These are phyloP conservation scores for Gibbula magus DNA, from an alignment of 2,888 invertebrate species.

Conservation along the genomic window DNA sequence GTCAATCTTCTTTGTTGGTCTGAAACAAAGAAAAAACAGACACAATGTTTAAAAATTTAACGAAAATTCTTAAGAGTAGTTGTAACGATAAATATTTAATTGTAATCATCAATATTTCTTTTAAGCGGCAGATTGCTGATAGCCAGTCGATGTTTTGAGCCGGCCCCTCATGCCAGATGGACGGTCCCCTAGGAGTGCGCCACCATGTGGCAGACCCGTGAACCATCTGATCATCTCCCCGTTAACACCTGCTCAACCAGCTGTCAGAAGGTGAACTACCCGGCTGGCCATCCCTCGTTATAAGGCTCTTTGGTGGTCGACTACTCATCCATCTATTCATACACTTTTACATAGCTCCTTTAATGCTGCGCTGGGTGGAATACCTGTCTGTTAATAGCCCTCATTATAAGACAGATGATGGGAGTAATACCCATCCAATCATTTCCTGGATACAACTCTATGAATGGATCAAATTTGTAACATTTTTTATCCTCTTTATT, in stretches of 20 bases:
- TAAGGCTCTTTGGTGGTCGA: no score
- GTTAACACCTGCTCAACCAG: constrained; percentile 7
- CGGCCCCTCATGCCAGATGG: background rate
- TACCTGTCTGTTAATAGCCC: no score
- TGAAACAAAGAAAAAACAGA: background rate
- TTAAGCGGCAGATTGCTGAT: background rate
- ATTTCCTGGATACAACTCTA: no score
- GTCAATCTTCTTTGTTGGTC: background rate
- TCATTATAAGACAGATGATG: no score
- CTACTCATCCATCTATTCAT: no score
- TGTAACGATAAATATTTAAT: constrained; percentile 19
- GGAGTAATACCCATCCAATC: no score
- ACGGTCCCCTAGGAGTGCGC: background rate
- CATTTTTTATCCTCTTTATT: no score
- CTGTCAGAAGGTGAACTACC: background rate
- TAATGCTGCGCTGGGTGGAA: no score
- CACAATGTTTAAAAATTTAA: constrained; percentile 3
- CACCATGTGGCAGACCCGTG: constrained; percentile 11
- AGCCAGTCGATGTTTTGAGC: background rate
- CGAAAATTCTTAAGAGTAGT: background rate
- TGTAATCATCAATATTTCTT: constrained; percentile 21
- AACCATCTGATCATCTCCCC: background rate
- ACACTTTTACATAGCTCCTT: no score
- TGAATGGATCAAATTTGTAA: no score
- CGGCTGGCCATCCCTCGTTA: no score